A percentile compares a stretch with the other conserved stretches of the same genome.
These are phyloP conservation scores for Silurus aristotelis DNA, from an alignment of 2,797 vertebrate species.

Conservation along the genomic window DNA sequence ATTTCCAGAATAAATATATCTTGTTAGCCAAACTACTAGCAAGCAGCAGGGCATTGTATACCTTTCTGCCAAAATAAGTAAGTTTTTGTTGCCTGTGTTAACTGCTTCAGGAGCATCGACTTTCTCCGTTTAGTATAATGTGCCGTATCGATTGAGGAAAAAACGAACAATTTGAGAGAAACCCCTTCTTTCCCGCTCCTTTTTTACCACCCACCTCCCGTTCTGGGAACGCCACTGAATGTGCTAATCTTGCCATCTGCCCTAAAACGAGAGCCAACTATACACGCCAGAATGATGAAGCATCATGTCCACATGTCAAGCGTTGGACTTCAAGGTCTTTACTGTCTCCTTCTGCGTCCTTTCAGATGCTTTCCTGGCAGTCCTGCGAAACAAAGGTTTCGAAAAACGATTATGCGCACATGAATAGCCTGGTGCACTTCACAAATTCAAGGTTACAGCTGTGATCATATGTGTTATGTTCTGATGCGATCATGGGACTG, in stretches of 20 bases:
- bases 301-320: constrained; percentile 41
- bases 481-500: neutral
- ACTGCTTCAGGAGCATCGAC: neutral
- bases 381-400: constrained; percentile 16
- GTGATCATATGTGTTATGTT: neutral
- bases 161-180: constrained; percentile 23
- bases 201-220: constrained; percentile 38
- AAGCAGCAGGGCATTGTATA: neutral
- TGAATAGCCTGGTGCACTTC: neutral
- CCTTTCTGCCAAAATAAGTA: neutral
- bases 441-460: constrained; percentile 16
- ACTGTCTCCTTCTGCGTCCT: constrained; percentile 4
- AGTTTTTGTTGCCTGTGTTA: neutral
- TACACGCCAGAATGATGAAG: constrained; percentile 26
- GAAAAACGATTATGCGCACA: constrained; percentile 1
- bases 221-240: constrained; percentile 41
- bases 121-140: neutral
- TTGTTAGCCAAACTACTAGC: neutral
- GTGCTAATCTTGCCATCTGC: constrained; percentile 54
- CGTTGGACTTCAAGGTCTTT: constrained; percentile 41
- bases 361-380: neutral
- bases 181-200: constrained; percentile 1
- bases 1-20: neutral
- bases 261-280: constrained; percentile 36
- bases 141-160: neutral